Evolutionary conservation across 2,113 vertebrate genomes (phyloP).

Genomic region (Lepidothrix coronata): DNA sequence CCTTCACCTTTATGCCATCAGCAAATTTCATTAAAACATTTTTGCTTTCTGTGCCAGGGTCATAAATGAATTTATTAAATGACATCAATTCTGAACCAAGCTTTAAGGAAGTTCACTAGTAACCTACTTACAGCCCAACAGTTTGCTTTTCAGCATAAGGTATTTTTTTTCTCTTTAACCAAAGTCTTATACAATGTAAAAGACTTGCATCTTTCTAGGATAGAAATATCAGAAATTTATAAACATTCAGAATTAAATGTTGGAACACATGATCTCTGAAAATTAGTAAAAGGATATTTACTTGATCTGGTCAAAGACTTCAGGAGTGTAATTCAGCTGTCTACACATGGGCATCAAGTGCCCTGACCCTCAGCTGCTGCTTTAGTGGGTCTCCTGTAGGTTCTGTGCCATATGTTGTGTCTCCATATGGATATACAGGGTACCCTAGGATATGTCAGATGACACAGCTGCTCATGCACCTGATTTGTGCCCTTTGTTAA

Average conservation of each 20-base stretch:
- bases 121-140: not conserved
- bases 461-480: not conserved
- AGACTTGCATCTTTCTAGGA: not conserved
- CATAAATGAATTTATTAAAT: not conserved
- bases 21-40: conserved; percentile 35
- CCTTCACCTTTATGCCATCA: not conserved
- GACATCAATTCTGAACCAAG: not conserved
- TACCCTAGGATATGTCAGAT: not conserved
- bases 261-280: not conserved
- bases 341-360: not conserved
- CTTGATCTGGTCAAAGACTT: not conserved
- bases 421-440: not conserved
- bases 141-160: not conserved
- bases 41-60: not conserved
- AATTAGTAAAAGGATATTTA: not conserved
- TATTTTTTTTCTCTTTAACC: not conserved
- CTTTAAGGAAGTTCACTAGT: not conserved
- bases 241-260: not conserved
- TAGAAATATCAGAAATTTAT: not conserved
- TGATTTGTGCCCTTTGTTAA: not conserved
- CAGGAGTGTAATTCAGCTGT: not conserved
- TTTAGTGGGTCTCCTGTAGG: not conserved
- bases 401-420: fast-evolving
- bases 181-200: not conserved
- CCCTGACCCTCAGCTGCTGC: not conserved